Conservation (phyloP, 2,888 invertebrate genomes). For the Acronicta psi region DNA sequence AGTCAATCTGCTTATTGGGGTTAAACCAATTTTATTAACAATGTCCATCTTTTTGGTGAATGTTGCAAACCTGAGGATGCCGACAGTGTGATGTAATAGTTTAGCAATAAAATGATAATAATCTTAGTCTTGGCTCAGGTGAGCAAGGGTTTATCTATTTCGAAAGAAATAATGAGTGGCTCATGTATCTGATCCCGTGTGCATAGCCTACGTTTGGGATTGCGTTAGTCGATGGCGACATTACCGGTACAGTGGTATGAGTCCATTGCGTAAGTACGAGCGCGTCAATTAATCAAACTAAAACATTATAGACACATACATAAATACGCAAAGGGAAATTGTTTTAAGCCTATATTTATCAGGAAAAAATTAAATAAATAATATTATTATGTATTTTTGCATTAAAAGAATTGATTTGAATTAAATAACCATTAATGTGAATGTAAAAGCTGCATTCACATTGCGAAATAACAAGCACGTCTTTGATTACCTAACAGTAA, state of each 20-base stretch:
- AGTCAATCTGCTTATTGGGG: slow-evolving; percentile 36
- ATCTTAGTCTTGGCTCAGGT: slow-evolving; percentile 34
- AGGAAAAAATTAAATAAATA: background rate
- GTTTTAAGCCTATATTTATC: slow-evolving; percentile 2
- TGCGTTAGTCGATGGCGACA: slow-evolving; percentile 58
- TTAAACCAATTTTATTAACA: slow-evolving; percentile 30
- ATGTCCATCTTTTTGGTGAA: slow-evolving; percentile 32
- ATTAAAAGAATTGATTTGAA: slow-evolving; percentile 8
- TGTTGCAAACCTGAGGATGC: slow-evolving; percentile 41
- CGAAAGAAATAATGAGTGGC: slow-evolving; percentile 56
- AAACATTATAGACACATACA: slow-evolving; percentile 18
- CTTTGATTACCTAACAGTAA: slow-evolving; percentile 15
- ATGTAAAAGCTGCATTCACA: slow-evolving; percentile 1
- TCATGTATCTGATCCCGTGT: slow-evolving; percentile 59
- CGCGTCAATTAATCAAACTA: slow-evolving; percentile 52
- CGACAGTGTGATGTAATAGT: slow-evolving; percentile 32
- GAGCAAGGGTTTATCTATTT: slow-evolving; percentile 53
- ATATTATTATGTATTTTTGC: no score
- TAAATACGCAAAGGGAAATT: background rate
- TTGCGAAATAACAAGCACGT: slow-evolving; percentile 13
- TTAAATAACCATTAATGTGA: background rate
- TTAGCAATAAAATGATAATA: slow-evolving; percentile 49
- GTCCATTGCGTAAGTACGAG: slow-evolving; percentile 41
- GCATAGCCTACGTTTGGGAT: slow-evolving; percentile 54
- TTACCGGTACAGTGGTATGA: slow-evolving; percentile 28